A percentile compares a stretch with the other conserved stretches of the same genome.
phyloP scores from a whole-genome alignment of 1,140 invertebrate genomes.

The Aphaenogaster ashmeadi region DNA sequence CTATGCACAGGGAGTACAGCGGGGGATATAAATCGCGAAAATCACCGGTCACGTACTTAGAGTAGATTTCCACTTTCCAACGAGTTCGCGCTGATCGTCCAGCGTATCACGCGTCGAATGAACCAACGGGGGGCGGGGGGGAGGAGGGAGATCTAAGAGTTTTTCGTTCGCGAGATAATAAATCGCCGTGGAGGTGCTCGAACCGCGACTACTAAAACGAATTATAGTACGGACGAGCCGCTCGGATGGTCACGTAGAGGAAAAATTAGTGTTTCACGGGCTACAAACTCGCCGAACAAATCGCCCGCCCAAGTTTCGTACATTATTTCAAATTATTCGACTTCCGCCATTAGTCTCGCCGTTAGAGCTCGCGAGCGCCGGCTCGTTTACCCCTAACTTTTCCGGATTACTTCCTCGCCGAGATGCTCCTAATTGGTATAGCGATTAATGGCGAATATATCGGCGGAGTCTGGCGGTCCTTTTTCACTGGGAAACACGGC shows the following conservation, averaged over 20 bases:
- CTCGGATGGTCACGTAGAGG: slow-evolving; percentile 55
- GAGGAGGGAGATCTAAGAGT: slow-evolving; percentile 19
- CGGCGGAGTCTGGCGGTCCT: background rate
- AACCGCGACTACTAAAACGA: slow-evolving; percentile 57
- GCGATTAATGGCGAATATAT: slow-evolving; percentile 58
- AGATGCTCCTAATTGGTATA: slow-evolving; percentile 57
- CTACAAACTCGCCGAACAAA: slow-evolving; percentile 52
- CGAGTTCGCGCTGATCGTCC: slow-evolving; percentile 40
- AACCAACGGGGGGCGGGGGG: background rate
- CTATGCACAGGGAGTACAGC: slow-evolving; percentile 8
- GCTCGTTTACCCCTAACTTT: slow-evolving; percentile 55
- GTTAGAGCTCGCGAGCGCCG: slow-evolving; percentile 40
- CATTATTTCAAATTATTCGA: slow-evolving; percentile 65
- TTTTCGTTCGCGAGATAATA: slow-evolving; percentile 52
- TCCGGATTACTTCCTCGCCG: slow-evolving; percentile 45
- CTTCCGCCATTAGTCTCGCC: slow-evolving; percentile 51
- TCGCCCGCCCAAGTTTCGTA: slow-evolving; percentile 58
- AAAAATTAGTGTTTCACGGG: slow-evolving; percentile 63
- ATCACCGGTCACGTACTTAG: slow-evolving; percentile 57
- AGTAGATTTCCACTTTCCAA: slow-evolving; percentile 53
- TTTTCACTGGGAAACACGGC: slow-evolving; percentile 17
- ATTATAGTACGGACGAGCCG: slow-evolving; percentile 51
- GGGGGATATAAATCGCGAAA: slow-evolving; percentile 51
- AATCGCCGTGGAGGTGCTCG: slow-evolving; percentile 47
- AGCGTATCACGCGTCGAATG: slow-evolving; percentile 42